Percentiles rank a stretch among this genome's conserved stretches.
phyloP scores from a whole-genome alignment of 2,888 invertebrate genomes.

The Catocala fraxini region DNA sequence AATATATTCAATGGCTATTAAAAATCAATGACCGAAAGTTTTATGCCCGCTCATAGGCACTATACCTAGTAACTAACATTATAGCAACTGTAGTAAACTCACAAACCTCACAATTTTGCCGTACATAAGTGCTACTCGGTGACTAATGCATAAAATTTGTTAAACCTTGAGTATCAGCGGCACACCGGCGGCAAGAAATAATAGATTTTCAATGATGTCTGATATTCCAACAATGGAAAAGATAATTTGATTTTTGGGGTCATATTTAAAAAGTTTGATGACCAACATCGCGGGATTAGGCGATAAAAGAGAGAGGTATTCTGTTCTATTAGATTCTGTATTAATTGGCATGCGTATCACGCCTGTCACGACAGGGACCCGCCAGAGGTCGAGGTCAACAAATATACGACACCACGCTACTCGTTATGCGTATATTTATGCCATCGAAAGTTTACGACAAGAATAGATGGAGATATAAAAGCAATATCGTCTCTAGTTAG shows the following conservation, averaged over 20 bases:
- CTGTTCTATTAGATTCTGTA: constrained; percentile 33
- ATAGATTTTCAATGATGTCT: too few species aligned
- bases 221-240: too few species aligned
- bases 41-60: too few species aligned
- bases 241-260: neutral
- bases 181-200: too few species aligned
- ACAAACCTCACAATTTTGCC: too few species aligned
- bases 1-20: too few species aligned
- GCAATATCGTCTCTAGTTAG: constrained; percentile 21
- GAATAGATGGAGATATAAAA: constrained; percentile 43
- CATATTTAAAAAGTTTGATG: constrained; percentile 9
- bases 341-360: constrained; percentile 43
- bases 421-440: constrained; percentile 11
- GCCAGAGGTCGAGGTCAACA: constrained; percentile 23
- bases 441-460: constrained; percentile 25
- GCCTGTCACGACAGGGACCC: constrained; percentile 13
- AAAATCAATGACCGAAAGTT: too few species aligned
- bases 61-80: too few species aligned
- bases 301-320: constrained; percentile 20
- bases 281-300: neutral
- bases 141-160: too few species aligned
- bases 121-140: too few species aligned
- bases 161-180: too few species aligned
- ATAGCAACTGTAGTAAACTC: too few species aligned
- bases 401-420: constrained; percentile 19